These are phyloP conservation scores for Dendrophyllia cribrosa DNA, from an alignment of 64 coral and sea anemone genomes.

Conservation along the genomic window DNA sequence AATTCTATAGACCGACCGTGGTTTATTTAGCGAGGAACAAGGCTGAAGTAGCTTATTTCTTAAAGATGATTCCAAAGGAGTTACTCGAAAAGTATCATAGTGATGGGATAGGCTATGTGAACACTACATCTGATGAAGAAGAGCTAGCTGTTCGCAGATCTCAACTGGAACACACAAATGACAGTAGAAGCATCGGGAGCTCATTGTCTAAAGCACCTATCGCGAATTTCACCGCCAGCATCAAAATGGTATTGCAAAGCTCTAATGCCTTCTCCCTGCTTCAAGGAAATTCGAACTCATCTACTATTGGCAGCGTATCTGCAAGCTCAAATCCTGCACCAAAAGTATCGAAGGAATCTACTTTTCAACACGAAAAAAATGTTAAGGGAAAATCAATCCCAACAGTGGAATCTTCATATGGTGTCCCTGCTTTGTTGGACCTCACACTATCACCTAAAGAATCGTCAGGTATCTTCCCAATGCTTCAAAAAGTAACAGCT, in stretches of 20 bases:
- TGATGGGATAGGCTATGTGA: background rate
- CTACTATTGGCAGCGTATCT: background rate
- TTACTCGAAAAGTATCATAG: constrained; percentile 10
- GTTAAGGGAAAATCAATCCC: background rate
- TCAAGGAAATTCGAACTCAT: background rate
- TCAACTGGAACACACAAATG: background rate
- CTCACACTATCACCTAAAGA: too few species aligned
- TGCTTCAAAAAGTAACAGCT: too few species aligned
- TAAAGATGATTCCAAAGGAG: constrained; percentile 71
- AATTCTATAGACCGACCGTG: constrained; percentile 74
- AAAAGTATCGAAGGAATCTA: background rate
- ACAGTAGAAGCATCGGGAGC: background rate
- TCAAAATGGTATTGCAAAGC: background rate
- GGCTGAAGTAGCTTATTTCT: constrained; percentile 51
- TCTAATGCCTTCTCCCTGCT: background rate
- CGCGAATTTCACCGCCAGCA: background rate
- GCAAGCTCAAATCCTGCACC: background rate
- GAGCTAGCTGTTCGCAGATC: constrained; percentile 17
- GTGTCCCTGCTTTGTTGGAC: too few species aligned
- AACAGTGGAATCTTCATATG: too few species aligned
- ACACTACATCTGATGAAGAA: background rate
- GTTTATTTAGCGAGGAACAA: constrained; percentile 66
- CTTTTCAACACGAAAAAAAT: background rate
- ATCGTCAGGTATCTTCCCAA: too few species aligned
- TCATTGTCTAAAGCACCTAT: background rate